Conservation (phyloP, 2,797 vertebrate species). For the Coregonus ussuriensis region DNA sequence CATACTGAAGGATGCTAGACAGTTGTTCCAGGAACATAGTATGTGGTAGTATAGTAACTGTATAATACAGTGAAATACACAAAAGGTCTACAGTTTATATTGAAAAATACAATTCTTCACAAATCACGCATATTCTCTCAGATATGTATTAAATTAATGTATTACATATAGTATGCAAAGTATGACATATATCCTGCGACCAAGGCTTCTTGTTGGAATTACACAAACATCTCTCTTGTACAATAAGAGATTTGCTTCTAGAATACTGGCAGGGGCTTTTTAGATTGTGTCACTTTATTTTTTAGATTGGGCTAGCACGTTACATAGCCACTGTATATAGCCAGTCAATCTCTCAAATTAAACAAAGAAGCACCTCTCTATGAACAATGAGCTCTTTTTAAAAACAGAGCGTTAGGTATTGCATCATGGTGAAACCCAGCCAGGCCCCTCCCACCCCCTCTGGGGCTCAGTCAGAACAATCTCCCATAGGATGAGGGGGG, state of each 20-base stretch:
- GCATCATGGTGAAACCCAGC: slow-evolving; percentile 41
- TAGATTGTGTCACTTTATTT: background rate
- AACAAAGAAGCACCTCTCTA: slow-evolving; percentile 20
- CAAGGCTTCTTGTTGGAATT: background rate
- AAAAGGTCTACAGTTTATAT: no score
- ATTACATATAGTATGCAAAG: no score
- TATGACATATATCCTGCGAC: background rate
- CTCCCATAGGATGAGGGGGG: slow-evolving; percentile 24
- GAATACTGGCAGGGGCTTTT: background rate
- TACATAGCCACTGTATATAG: slow-evolving; percentile 1
- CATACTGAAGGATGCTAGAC: background rate
- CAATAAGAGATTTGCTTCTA: background rate
- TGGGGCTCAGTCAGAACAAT: background rate
- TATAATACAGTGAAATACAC: no score
- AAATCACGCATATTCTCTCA: background rate
- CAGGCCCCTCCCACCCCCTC: slow-evolving; percentile 38
- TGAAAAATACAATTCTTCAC: no score
- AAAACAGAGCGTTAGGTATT: slow-evolving; percentile 23
- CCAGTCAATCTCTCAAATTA: slow-evolving; percentile 25
- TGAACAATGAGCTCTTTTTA: slow-evolving; percentile 17
- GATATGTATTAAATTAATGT: background rate
- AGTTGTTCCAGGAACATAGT: no score
- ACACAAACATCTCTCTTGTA: no score
- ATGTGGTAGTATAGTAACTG: no score
- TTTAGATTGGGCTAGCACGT: background rate